A percentile compares a stretch with the other conserved stretches of the same genome.
These are phyloP conservation scores for Phytoseiulus persimilis DNA, from an alignment of 2,888 invertebrate species.

Conservation along the genomic window DNA sequence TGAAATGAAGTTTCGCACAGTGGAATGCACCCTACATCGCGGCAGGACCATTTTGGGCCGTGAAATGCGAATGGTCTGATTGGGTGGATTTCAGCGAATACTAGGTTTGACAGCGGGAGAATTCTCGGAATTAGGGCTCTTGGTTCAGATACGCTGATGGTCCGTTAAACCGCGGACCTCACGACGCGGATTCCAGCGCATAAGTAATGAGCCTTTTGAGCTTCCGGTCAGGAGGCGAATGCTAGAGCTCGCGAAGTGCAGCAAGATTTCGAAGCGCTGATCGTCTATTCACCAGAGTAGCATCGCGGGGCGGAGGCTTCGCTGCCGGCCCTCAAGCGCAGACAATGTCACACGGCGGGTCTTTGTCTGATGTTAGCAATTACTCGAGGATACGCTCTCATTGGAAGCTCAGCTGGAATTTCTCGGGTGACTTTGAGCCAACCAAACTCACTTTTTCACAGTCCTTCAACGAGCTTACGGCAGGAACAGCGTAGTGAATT, in stretches of 20 bases:
- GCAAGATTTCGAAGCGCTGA: neutral
- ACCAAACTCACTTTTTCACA: constrained; percentile 19
- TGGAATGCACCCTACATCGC: too few species aligned
- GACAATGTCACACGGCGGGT: neutral
- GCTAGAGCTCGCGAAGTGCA: neutral
- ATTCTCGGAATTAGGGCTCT: too few species aligned
- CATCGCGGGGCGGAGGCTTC: neutral
- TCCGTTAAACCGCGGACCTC: too few species aligned
- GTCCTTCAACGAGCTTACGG: constrained; percentile 25
- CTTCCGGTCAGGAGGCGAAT: neutral
- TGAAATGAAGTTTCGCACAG: too few species aligned
- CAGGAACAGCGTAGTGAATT: constrained; percentile 29
- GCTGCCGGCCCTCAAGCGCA: neutral
- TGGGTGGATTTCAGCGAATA: too few species aligned
- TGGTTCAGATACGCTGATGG: too few species aligned
- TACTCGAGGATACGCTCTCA: too few species aligned
- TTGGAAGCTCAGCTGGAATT: neutral
- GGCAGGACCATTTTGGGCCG: too few species aligned
- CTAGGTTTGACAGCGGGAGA: too few species aligned
- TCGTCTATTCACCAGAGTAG: neutral
- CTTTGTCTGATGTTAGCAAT: neutral
- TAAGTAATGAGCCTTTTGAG: too few species aligned
- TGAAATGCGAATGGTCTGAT: too few species aligned
- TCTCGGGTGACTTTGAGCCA: neutral
- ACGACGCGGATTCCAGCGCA: too few species aligned